Base-by-base conservation (phyloP, 2,113 vertebrate species). In the Semnornis frantzii region DNA sequence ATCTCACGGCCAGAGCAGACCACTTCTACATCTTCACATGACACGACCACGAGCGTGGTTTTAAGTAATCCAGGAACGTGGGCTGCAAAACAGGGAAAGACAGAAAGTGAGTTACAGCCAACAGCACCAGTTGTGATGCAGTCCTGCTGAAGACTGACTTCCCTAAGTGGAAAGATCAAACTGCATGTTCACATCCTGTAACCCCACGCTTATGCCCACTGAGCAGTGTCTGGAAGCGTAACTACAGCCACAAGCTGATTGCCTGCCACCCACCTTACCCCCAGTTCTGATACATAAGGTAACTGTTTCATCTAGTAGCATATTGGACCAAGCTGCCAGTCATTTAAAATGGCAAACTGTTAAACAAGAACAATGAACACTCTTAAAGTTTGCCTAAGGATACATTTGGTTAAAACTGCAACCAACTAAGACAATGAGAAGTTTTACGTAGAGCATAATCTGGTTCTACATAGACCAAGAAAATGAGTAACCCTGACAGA, bases 11-110 rank as follows among this genome's bases (percentile, higher is more conserved):
- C 87, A 68, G 75, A 87, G 52, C 19, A 27, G 25, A 46, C 10
- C 5, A 39, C 27, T 95, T 96, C 96, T 96, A 98, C 90, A 98
- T 96, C 89, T 97, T 97, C 6, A 59, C 60, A 15, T 97, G 97
- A 93, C 99, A 99, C 2, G 97, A 98, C 99, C 99, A 99, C 0
- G 99, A 99, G 14, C 98, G 98, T 74, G 99, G 99, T 91, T 97
- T 98, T 96, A 99, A 78, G 60, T 99, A 97, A 82, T 99, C 98
- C 76, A 99, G 71, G 87, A 99, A 98, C 0, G 97, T 98, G 24
- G 98, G 97, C 99, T 99, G 94, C 14, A 85, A 97, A 75, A 94
- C 48, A 87, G 4, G 62, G 8, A 63, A 48, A 89, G 52, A 44
- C 55, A 83, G 6, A 5, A 18, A 44, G 39, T 81, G 48, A 82